phyloP scores from a whole-genome alignment of 2,888 invertebrate genomes.

The Ectemnius continuus region DNA sequence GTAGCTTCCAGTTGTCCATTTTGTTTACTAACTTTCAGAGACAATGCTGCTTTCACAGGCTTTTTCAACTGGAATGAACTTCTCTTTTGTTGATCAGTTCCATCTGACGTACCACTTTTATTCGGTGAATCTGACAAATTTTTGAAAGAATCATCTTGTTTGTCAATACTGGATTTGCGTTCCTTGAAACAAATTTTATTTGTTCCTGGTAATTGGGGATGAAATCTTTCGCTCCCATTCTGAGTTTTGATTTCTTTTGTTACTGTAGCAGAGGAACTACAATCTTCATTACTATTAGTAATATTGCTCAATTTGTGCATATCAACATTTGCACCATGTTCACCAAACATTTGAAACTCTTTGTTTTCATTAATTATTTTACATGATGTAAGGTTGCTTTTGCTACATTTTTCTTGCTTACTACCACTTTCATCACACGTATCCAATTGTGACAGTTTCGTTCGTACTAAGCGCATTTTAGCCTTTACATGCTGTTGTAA shows the following conservation, averaged over 20 bases:
- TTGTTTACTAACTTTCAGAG: constrained; percentile 58
- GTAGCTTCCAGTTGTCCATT: constrained; percentile 63
- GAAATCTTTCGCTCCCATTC: not conserved
- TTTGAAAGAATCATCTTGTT: not conserved
- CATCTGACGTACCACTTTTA: constrained; percentile 22
- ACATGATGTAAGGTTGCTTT: not conserved
- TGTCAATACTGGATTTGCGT: not conserved
- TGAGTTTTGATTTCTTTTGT: not conserved
- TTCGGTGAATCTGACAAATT: constrained; percentile 5
- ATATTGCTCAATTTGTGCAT: not conserved
- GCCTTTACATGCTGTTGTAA: constrained; percentile 82
- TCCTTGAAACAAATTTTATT: not conserved
- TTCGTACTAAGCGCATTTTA: constrained; percentile 78
- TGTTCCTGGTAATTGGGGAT: not conserved
- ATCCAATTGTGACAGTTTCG: constrained; percentile 56
- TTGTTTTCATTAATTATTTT: not conserved
- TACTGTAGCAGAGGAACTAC: not conserved
- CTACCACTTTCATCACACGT: constrained; percentile 24
- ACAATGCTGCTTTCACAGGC: constrained; percentile 69
- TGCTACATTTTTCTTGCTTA: not conserved
- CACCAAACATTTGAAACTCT: not conserved
- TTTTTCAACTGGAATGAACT: constrained; percentile 70
- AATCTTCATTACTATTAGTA: not conserved
- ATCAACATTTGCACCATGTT: not conserved
- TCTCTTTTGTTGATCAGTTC: constrained; percentile 49